Base-by-base conservation (phyloP, 2,888 invertebrate species). In the Pardosa pseudoannulata region DNA sequence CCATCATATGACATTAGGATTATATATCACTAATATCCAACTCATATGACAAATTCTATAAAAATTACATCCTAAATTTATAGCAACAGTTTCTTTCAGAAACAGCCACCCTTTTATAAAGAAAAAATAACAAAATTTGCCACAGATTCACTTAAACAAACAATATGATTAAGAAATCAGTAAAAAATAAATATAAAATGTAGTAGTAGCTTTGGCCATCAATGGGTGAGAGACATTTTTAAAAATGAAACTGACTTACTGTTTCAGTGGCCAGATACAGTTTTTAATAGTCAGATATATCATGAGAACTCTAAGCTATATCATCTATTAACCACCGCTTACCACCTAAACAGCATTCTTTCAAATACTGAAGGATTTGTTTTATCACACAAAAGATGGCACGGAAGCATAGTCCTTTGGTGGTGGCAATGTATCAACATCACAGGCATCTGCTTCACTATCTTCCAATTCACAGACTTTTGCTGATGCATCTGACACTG, bases 341-440 rank as follows among this genome's bases (percentile, higher is more conserved):
- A 32, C 65, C 74, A 50, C 56, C 68, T 68, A 73, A 75, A 82
- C 32, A 75, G 39, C 7, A 68, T 75, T 56, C 23, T 19, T 75
- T 41, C 64, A 67, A 70, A 74, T 74, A 81, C 68, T 68, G 74
- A 82, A 78, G 72, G 56, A 64, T 67, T 56, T 72, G 71, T 76
- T 46, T 73, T 86, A 86, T 86, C 85, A 86, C 85, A 86, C 74
- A 74, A 46, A 79, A 70, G 85, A 79, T 79, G 79, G 85, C 74
- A 74, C 74, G 70, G 79, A 79, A 79, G 72, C 78, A 79, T 79
- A 79, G 50, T 79, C 79, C 85, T 86, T 86, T 79, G 79, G 79
- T 74, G 83, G 85, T 83, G 78, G 78, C 68, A 74, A 68, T 79
- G 78, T 79, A 62, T 87, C 87, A 75, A 46, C 79, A 79, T 87